Evolutionary conservation across 2,113 vertebrate genomes (phyloP), one percentile per base, ranked within the genome.

Genomic region (Macquaria australasica): DNA sequence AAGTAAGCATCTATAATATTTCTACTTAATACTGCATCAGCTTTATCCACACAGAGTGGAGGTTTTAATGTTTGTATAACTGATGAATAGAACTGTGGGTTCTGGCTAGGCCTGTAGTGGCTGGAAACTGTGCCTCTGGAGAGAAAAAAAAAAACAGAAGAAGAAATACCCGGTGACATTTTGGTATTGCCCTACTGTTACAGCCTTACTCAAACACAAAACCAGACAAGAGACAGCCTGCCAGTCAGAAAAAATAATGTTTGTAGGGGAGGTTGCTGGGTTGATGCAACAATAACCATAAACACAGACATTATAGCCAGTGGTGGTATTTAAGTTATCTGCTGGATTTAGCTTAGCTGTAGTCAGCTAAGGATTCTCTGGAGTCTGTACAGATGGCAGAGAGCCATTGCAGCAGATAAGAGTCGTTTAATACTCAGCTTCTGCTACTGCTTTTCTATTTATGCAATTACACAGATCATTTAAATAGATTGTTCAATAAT

Each of bases 401-500:
- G 56, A 79, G 74, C 59, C 70, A 85, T 3, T 80, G 77, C 63
- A 79, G 83, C 56, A 87, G 55, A 77, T 51, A 70, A 62, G n/a
- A 81, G 59, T 41, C 1, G 3, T 64, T 69, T 28, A 74, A 81
- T 69, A 53, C n/a, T 50, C 41, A 56, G 37, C 55, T 25, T 73
- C 8, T 53, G 23, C 43, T 70, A 69, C 55, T 74, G 14, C 60
- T 78, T 81, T 87, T 80, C 68, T 25, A 84, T 87, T 83, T 77
- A 77, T 76, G 64, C 56, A 88, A 73, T 84, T 58, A 64, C 34
- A 62, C 37, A 34, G 8, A 68, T 70, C 11, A 77, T 63, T 81
- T 70, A 67, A 89, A 84, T 78, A 76, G 70, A 39, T 21, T 73
- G 66, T 59, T 92, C 45, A 87, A 90, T 88, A 79, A 90, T 88